Conservation (phyloP, 2,113 vertebrate genomes). For the Cathartes aura region DNA sequence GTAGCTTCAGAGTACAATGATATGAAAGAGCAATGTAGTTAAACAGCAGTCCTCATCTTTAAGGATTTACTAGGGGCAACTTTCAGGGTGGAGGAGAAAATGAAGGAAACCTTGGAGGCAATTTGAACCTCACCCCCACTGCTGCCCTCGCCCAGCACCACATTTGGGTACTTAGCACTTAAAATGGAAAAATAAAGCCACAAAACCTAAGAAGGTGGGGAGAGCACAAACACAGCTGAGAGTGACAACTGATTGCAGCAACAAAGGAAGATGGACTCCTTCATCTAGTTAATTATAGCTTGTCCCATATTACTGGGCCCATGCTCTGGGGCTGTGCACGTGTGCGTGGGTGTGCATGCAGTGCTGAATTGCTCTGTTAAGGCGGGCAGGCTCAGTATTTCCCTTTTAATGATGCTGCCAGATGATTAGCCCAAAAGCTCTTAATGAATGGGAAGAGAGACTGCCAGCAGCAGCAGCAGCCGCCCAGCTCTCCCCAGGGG, state of each 20-base stretch:
- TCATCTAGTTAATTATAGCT: constrained; percentile 55
- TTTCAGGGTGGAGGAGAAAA: not conserved
- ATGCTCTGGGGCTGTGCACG: not conserved
- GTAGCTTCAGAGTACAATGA: constrained; percentile 23
- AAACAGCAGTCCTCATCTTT: not conserved
- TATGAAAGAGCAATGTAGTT: constrained; percentile 45
- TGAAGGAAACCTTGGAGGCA: not conserved
- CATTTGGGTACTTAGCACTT: not conserved
- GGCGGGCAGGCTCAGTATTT: not conserved
- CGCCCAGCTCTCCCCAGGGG: not conserved
- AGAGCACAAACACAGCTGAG: constrained; percentile 25
- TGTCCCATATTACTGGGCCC: not conserved
- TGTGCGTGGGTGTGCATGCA: fast-evolving
- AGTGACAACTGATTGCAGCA: constrained; percentile 31
- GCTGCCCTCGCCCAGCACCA: not conserved
- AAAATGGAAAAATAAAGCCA: constrained; percentile 19
- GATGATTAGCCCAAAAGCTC: constrained; percentile 24
- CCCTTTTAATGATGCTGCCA: constrained; percentile 24
- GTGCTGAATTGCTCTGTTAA: not conserved
- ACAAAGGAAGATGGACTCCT: constrained; percentile 31
- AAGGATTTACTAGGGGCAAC: not conserved
- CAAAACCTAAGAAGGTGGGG: not conserved
- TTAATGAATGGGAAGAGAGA: not conserved
- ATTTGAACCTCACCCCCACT: not conserved
- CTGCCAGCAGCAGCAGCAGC: not conserved